Base-by-base conservation (phyloP, 2,888 invertebrate species). In the Luperina nickerlii region DNA sequence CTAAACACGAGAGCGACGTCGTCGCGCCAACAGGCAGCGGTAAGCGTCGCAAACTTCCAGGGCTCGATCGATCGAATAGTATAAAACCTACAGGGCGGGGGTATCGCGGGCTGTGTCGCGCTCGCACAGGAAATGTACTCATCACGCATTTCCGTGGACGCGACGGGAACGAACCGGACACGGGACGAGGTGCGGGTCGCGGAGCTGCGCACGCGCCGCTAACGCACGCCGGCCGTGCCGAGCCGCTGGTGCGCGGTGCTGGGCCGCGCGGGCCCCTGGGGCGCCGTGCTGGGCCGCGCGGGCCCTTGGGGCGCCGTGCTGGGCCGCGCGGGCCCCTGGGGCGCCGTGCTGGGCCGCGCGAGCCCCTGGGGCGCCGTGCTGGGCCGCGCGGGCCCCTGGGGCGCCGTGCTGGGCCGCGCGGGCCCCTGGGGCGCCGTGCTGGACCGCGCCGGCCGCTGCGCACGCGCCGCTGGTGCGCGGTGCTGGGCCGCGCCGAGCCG, bases 401-500 rank as follows among this genome's bases (percentile, higher is more conserved):
- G 32, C 32, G 32, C 32, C 0, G 32, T 32, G 32, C 32, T 71
- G 90, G 91, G 86, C 89, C 32, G 32, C 92, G 89, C 45, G 88
- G 91, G n/a, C 0, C 90, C 83, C 74, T n/a, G n/a, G n/a, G n/a
- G n/a, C n/a, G n/a, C n/a, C n/a, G n/a, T n/a, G n/a, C n/a, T n/a
- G n/a, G 92, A 82, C 90, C 94, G 79, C 92, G 89, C 45, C 88
- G 91, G n/a, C 0, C 90, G 82, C 0, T 92, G 88, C 75, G 38
- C 45, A 92, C 94, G 81, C 93, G 91, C 79, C 90, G 84, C 74
- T n/a, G n/a, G n/a, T n/a, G n/a, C n/a, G n/a, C n/a, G n/a, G n/a
- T n/a, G n/a, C n/a, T n/a, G n/a, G 81, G 95, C 93, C 68, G 95
- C 94, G 91, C 93, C 94, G 72, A 94, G 93, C 81, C 92, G 93